phyloP scores from a whole-genome alignment of 2,888 invertebrate genomes.

The Hemicrepidius hirtus region DNA sequence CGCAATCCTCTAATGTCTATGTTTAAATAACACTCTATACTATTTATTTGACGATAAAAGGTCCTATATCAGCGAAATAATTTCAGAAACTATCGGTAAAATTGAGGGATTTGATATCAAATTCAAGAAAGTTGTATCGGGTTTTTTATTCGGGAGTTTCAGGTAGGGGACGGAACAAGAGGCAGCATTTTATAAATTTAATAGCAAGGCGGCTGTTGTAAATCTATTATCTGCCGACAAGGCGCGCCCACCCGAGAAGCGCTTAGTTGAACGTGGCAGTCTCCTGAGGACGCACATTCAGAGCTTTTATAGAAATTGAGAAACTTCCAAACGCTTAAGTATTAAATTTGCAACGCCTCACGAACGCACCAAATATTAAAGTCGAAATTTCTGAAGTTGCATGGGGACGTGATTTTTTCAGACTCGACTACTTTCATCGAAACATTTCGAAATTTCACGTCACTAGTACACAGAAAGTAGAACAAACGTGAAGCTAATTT shows the following conservation, averaged over 20 bases:
- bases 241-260: slow-evolving; percentile 46
- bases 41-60: slow-evolving; percentile 29
- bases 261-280: slow-evolving; percentile 48
- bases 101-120: slow-evolving; percentile 11
- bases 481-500: not conserved
- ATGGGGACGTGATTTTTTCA: slow-evolving; percentile 20
- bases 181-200: slow-evolving; percentile 48
- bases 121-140: not conserved
- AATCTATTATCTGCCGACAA: slow-evolving; percentile 51
- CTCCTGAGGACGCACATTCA: slow-evolving; percentile 44
- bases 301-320: slow-evolving; percentile 48
- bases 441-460: not conserved
- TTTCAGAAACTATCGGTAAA: not conserved
- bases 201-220: slow-evolving; percentile 45
- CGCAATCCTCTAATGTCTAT: slow-evolving; percentile 35
- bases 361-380: slow-evolving; percentile 31
- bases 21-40: slow-evolving; percentile 35
- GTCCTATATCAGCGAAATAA: not conserved
- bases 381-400: slow-evolving; percentile 20
- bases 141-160: slow-evolving; percentile 4
- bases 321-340: slow-evolving; percentile 45
- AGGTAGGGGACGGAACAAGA: slow-evolving; percentile 37
- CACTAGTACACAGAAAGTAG: not conserved
- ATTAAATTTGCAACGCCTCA: slow-evolving; percentile 45
- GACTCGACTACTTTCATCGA: not conserved